Evolutionary conservation across 1,140 invertebrate species (phyloP), one percentile per base, ranked within the genome.

Genomic region (Sinella curviseta): DNA sequence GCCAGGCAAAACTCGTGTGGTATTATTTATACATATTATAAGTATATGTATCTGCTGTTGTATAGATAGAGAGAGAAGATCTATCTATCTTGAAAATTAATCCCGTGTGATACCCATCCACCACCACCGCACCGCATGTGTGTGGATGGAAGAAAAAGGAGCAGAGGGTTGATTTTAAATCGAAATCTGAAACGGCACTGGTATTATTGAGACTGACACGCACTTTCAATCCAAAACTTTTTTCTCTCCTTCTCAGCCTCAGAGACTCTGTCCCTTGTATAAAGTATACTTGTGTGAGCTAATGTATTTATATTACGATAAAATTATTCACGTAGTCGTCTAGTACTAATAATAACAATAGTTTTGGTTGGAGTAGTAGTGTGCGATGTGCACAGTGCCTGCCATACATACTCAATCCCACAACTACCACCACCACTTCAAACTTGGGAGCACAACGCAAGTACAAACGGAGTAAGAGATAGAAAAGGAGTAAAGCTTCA

Each of bases 101-200:
- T 70, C 65, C 65, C 28, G 65, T 70, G 65, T 31, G 26, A 70
- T 70, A 70, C 31, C 12, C 26, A 70, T 70, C 26, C 31, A 24
- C 14, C 12, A 14, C 3, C 14, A 33, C n/a, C n/a, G 8, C 26
- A 70, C 12, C n/a, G 4, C 12, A 30, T 70, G 65, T 70, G 65
- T 8, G 65, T 70, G n/a, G 31, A 70, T 65, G 31, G 8, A 60
- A n/a, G 57, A 12, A 65, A 65, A 65, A 14, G 57, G 3, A 65
- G 31, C 8, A 70, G 65, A 70, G 65, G 65, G 65, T 70, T 70
- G 65, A 30, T 60, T 70, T 70, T 70, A 70, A 70, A 70, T 70
- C 65, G 30, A 70, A 70, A 70, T 70, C 65, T 70, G 65, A 33
- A 70, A 70, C 65, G 8, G 65, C 14, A 70, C 65, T 70, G 65